Conservation (phyloP, 2,888 invertebrate species). For the Crossocerus cetratus region DNA sequence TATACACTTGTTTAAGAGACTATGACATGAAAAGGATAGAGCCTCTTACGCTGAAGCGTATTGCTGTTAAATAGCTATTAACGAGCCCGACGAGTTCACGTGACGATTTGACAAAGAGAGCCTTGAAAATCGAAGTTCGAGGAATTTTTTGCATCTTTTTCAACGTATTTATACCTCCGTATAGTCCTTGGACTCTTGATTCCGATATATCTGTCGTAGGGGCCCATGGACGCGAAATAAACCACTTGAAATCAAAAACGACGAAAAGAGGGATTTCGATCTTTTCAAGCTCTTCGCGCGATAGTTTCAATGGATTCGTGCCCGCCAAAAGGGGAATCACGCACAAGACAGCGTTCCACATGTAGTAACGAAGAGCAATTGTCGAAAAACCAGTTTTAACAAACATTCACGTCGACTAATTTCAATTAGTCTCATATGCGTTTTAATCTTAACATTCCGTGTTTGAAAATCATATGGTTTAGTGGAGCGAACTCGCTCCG, state of each 20-base stretch:
- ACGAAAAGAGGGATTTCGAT: too few species aligned
- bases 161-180: slow-evolving; percentile 15
- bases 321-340: too few species aligned
- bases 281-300: too few species aligned
- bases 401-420: too few species aligned
- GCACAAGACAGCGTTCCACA: too few species aligned
- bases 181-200: not conserved
- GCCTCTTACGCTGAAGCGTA: not conserved
- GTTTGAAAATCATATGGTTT: slow-evolving; percentile 5
- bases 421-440: not conserved
- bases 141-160: slow-evolving; percentile 13
- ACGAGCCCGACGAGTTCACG: not conserved
- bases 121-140: not conserved
- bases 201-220: not conserved
- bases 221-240: too few species aligned
- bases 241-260: too few species aligned
- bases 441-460: slow-evolving; percentile 8
- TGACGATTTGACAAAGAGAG: not conserved
- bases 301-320: too few species aligned
- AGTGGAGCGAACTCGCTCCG: not conserved
- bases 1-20: not conserved
- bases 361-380: too few species aligned
- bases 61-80: not conserved
- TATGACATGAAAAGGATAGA: not conserved
- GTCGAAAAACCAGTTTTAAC: too few species aligned